Conservation (phyloP, 2,888 invertebrate species). For the Polyploca ridens region DNA sequence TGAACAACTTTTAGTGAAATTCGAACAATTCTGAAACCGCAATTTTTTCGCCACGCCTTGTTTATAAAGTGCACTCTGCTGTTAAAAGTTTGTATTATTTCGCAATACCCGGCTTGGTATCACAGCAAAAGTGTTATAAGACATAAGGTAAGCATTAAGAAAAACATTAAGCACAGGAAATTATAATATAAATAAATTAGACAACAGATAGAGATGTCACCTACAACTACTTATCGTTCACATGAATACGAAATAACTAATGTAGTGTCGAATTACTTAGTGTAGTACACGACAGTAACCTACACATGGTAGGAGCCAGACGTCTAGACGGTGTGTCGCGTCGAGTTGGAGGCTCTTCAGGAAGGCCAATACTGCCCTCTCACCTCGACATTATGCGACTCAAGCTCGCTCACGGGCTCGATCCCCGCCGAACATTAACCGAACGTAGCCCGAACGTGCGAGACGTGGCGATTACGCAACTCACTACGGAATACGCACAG, state of each 20-base stretch:
- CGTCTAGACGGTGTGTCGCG: slow-evolving; percentile 73
- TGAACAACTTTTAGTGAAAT: too few relatives aligned
- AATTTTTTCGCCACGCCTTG: too few relatives aligned
- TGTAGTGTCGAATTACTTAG: not conserved
- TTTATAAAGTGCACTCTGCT: too few relatives aligned
- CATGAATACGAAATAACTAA: not conserved
- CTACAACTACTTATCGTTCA: too few relatives aligned
- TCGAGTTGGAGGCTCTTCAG: slow-evolving; percentile 67
- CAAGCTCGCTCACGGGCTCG: not conserved
- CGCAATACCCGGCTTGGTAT: too few relatives aligned
- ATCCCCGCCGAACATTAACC: not conserved
- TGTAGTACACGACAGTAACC: not conserved
- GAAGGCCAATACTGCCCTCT: slow-evolving; percentile 48
- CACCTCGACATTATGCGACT: not conserved
- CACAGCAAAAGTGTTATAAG: too few relatives aligned
- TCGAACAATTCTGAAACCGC: too few relatives aligned
- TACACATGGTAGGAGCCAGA: slow-evolving; percentile 58
- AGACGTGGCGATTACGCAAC: slow-evolving; percentile 25
- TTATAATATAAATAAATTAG: not conserved
- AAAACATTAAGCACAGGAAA: too few relatives aligned
- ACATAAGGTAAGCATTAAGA: too few relatives aligned
- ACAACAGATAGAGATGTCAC: not conserved
- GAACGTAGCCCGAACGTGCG: slow-evolving; percentile 2
- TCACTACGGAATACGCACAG: slow-evolving; percentile 15
- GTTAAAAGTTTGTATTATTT: too few relatives aligned